Percentiles rank a stretch among this genome's conserved stretches.
phyloP scores from a whole-genome alignment of 2,797 vertebrate genomes.

The Diceros bicornis region DNA sequence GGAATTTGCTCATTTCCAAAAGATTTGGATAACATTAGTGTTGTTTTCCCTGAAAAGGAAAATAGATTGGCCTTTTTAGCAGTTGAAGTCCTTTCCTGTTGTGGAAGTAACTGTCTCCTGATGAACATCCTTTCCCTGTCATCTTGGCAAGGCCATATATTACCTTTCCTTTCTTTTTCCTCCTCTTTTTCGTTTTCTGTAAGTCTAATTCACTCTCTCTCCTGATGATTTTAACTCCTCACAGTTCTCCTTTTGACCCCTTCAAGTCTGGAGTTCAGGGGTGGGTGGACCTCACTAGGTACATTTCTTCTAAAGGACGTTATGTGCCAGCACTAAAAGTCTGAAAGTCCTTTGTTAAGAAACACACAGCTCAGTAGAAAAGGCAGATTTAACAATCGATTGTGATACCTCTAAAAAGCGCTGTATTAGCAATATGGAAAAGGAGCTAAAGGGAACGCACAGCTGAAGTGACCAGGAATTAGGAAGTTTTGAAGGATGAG shows the following conservation, averaged over 20 bases:
- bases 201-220: slow-evolving; percentile 10
- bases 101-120: slow-evolving; percentile 38
- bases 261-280: not conserved
- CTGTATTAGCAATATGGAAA: not conserved
- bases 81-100: slow-evolving; percentile 62
- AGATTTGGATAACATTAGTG: slow-evolving; percentile 49
- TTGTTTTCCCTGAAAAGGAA: slow-evolving; percentile 68
- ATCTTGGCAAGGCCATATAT: not conserved
- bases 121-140: not conserved
- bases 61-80: slow-evolving; percentile 11
- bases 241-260: not conserved
- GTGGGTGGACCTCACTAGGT: not conserved
- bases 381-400: not conserved
- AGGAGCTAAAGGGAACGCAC: not conserved
- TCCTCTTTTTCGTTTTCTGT: not conserved
- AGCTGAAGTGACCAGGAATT: not conserved
- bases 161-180: not conserved
- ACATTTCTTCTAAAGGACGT: not conserved
- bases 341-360: not conserved
- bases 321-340: not conserved
- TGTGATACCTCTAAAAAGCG: not conserved
- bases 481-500: not conserved
- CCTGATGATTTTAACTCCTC: slow-evolving; percentile 3
- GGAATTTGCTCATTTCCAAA: slow-evolving; percentile 69
- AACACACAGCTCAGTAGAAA: not conserved